Evolutionary conservation across 2,113 vertebrate genomes (phyloP).

Genomic region (Aegotheles bennettii): DNA sequence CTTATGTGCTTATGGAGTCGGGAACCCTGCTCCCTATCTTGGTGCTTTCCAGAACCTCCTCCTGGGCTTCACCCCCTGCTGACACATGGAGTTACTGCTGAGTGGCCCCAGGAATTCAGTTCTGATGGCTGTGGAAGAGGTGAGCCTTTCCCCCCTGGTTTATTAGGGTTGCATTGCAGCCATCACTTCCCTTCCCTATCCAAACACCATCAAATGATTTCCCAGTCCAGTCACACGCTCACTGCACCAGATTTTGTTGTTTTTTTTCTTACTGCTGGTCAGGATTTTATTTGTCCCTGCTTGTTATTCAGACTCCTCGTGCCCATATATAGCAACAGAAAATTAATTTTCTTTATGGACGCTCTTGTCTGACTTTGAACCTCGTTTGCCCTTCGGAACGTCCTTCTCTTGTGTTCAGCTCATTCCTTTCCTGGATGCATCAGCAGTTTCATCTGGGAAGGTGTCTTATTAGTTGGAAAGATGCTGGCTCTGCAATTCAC

Average conservation of each 20-base stretch:
- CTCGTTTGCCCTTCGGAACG: slow-evolving; percentile 9
- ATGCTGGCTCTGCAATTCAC: slow-evolving; percentile 12
- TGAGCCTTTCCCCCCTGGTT: not conserved
- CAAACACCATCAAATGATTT: not conserved
- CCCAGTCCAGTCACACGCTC: not conserved
- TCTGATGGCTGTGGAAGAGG: not conserved
- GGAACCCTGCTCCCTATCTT: rapidly evolving
- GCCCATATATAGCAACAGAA: not conserved
- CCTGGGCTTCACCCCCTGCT: not conserved
- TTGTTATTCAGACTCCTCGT: not conserved
- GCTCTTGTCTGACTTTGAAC: slow-evolving; percentile 46
- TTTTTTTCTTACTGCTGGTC: not conserved
- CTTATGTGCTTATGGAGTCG: rapidly evolving
- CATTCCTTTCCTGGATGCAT: slow-evolving; percentile 30
- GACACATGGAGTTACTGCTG: not conserved
- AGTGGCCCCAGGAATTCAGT: not conserved
- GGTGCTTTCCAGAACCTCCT: not conserved
- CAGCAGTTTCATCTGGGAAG: slow-evolving; percentile 49
- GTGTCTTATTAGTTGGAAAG: slow-evolving; percentile 37
- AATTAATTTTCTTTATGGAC: not conserved
- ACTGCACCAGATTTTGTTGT: not conserved
- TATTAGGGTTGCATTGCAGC: not conserved
- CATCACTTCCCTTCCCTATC: not conserved
- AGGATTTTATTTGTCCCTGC: not conserved
- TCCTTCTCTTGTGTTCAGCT: slow-evolving; percentile 13